These are phyloP conservation scores for Astreopora myriophthalma DNA, from an alignment of 64 coral and sea anemone species.

Conservation along the genomic window DNA sequence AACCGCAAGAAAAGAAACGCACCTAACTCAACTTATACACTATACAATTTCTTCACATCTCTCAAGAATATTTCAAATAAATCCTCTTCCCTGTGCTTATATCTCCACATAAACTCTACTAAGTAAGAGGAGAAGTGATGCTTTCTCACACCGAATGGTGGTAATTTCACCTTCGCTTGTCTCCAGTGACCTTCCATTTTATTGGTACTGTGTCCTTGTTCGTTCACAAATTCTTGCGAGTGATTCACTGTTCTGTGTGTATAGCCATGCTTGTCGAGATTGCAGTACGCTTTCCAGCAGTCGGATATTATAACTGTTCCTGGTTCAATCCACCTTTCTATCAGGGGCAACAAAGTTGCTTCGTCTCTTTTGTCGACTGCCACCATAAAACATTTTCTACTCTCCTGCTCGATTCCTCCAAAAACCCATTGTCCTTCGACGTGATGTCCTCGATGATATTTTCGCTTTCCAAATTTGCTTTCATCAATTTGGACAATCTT, in stretches of 20 bases:
- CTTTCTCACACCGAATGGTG: neutral
- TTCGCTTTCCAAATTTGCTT: constrained; percentile 12
- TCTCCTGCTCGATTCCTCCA: neutral
- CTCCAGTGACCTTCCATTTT: constrained; percentile 3
- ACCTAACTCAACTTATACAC: too few species aligned
- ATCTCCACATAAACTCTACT: neutral
- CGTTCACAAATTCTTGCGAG: constrained; percentile 9
- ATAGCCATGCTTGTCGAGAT: neutral
- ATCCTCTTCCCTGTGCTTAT: neutral
- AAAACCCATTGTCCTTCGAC: constrained; percentile 38
- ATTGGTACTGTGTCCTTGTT: neutral
- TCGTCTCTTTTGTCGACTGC: constrained; percentile 9
- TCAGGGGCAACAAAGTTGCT: neutral
- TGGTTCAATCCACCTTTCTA: neutral
- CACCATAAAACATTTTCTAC: constrained; percentile 32
- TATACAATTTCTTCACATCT: too few species aligned
- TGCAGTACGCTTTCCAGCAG: neutral
- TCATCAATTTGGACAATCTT: constrained; percentile 38
- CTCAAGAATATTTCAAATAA: neutral
- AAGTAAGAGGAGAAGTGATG: neutral
- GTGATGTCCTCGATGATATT: constrained; percentile 1
- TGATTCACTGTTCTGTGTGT: too few species aligned
- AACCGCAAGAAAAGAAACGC: too few species aligned
- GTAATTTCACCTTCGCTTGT: neutral
- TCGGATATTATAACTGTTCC: neutral